Percentiles rank a stretch among this genome's conserved stretches.
Conservation (phyloP, 2,888 invertebrate genomes). For the Meliscaeva auricollis region DNA sequence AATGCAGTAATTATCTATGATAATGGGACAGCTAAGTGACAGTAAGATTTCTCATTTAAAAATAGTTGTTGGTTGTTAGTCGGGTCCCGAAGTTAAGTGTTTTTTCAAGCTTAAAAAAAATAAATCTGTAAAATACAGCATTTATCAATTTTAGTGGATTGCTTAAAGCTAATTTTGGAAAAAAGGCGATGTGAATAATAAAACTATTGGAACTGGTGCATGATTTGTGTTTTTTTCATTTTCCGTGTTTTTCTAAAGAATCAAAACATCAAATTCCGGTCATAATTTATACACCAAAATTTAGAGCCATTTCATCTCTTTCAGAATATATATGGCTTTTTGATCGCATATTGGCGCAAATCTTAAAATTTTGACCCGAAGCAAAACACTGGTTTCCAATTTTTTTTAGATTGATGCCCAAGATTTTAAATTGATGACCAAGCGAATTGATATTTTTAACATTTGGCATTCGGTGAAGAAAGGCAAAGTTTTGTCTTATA, state of each 20-base stretch:
- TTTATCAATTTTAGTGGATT: too few relatives aligned
- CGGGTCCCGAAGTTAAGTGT: too few relatives aligned
- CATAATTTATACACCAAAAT: conserved; percentile 33
- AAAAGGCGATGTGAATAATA: too few relatives aligned
- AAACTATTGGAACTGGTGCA: too few relatives aligned
- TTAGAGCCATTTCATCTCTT: conserved; percentile 12
- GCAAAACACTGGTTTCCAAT: conserved; percentile 32
- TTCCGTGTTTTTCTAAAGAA: neutral
- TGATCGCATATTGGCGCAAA: conserved; percentile 20
- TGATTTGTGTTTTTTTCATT: neutral
- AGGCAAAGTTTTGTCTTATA: too few relatives aligned
- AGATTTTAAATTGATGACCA: conserved; percentile 24
- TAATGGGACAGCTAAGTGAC: too few relatives aligned
- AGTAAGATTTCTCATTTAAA: too few relatives aligned
- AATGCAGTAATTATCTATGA: too few relatives aligned
- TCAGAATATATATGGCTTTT: conserved; percentile 17
- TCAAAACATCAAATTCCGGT: conserved; percentile 2
- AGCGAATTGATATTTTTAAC: conserved; percentile 39
- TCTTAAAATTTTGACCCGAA: conserved; percentile 31
- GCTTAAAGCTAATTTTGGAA: too few relatives aligned
- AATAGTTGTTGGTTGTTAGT: too few relatives aligned
- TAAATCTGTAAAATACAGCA: too few relatives aligned
- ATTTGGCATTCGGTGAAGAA: conserved; percentile 26
- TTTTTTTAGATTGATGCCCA: conserved; percentile 24
- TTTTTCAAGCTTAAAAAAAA: too few relatives aligned